Evolutionary conservation across 1,140 invertebrate species (phyloP), one percentile per base, ranked within the genome.

Genomic region (Dreissena polymorpha): DNA sequence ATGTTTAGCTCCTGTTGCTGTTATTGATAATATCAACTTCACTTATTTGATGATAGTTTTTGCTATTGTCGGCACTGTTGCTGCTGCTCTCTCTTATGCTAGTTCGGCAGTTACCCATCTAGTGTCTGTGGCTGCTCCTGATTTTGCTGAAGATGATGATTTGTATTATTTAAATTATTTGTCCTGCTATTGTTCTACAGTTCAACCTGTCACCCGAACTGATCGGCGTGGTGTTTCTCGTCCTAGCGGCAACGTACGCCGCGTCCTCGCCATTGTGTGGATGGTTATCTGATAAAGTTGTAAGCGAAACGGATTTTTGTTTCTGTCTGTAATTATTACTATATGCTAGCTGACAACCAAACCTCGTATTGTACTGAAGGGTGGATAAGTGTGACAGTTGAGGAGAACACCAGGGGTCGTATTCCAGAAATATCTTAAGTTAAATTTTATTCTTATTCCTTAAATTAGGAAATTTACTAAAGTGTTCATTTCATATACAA

Each of bases 211-310:
- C 94, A 67, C 94, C 95, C 3, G 94, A 94, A 83, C 94, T 96
- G 86, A 94, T 96, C 23, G 96, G 96, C 39, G 89, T 96, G 0
- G 93, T 96, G 80, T 97, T 97, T 89, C 93, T 97, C 18, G 89
- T 96, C 10, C 94, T 95, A 83, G 96, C 96, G 6, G 95, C 94
- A 70, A 93, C 95, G 23, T 96, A 96, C 89, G 96, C 95, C 49
- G 92, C 96, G 55, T 95, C 94, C 80, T 96, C 95, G 90, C 96
- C 96, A 0, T 90, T 96, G 60, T 96, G 95, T 94, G 96, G 96
- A 12, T 95, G 94, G 94, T 88, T 96, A 8, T 95, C 95, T 13
- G 96, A 96, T 87, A 94, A 94, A 90, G 91, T 95, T 39, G 94
- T 95, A 83, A 78, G 79, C 81, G 60, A 55, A 5, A 8, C 39